Conservation (phyloP, 2,113 vertebrate genomes). For the Heliornis fulica region DNA sequence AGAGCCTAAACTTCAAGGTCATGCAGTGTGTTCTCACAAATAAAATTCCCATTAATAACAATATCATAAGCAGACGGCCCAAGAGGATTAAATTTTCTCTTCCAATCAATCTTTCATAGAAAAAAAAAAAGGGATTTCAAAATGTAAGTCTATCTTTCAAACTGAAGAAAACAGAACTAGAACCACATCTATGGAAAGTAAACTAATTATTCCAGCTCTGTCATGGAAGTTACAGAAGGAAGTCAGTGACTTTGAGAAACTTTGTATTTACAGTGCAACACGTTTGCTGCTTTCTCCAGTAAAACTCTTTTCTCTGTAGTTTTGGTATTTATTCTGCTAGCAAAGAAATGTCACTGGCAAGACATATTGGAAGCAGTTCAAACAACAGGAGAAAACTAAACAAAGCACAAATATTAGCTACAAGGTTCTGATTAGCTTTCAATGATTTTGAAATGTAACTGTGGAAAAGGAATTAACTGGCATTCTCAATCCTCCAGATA, state of each 20-base stretch:
- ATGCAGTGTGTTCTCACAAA: neutral
- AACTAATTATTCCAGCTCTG: neutral
- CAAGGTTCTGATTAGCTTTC: constrained; percentile 50
- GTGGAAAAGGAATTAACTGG: constrained; percentile 42
- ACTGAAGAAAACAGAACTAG: neutral
- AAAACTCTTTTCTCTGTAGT: neutral
- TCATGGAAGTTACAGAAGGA: neutral
- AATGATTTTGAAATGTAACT: constrained; percentile 42
- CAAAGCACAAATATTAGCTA: constrained; percentile 45
- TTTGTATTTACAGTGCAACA: neutral
- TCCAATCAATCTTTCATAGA: neutral
- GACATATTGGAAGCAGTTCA: constrained; percentile 42
- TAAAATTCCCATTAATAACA: neutral
- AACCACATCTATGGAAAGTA: neutral
- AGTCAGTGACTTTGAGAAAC: neutral
- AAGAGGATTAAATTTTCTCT: neutral
- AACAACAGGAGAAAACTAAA: constrained; percentile 53
- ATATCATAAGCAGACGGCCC: neutral
- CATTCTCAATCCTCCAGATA: constrained; percentile 18
- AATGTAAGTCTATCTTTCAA: neutral
- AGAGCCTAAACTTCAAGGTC: neutral
- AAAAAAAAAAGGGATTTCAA: neutral
- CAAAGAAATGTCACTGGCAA: constrained; percentile 53
- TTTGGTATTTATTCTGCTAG: constrained; percentile 37
- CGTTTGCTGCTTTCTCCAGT: neutral